These are phyloP conservation scores for Sphaeramia orbicularis DNA, from an alignment of 2,797 vertebrate species.

Conservation along the genomic window DNA sequence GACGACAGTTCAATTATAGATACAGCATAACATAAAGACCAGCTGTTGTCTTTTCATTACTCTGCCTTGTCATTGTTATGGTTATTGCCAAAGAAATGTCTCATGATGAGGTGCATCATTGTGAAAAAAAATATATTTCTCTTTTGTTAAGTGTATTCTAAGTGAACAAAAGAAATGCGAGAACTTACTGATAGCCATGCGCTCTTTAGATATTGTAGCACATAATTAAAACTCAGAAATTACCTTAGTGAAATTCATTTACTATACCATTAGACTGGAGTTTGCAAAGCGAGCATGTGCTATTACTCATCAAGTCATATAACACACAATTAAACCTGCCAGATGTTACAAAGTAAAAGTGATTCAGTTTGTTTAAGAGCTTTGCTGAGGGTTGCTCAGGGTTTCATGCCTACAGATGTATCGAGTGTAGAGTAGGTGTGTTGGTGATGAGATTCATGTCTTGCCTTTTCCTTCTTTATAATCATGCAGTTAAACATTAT, in stretches of 20 bases:
- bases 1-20: conserved; percentile 25
- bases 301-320: conserved; percentile 17
- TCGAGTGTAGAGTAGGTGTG: not conserved
- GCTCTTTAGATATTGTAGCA: conserved; percentile 10
- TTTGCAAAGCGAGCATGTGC: conserved; percentile 12
- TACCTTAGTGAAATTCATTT: conserved; percentile 9
- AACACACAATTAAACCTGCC: conserved; percentile 4
- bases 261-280: conserved; percentile 14
- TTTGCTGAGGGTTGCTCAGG: conserved; percentile 5
- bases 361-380: conserved; percentile 12
- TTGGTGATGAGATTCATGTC: not conserved
- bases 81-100: conserved; percentile 10
- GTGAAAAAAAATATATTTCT: not conserved
- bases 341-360: conserved; percentile 7
- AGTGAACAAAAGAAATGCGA: conserved; percentile 1
- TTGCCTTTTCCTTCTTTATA: not conserved
- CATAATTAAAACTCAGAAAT: conserved; percentile 12
- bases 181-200: conserved; percentile 11
- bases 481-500: conserved; percentile 1
- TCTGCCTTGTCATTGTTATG: conserved; percentile 9
- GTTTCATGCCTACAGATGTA: not conserved
- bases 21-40: conserved; percentile 5
- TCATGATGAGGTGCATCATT: conserved; percentile 17
- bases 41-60: conserved; percentile 11
- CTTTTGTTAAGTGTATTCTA: not conserved